Evolutionary conservation across 2,888 invertebrate genomes (phyloP).

Genomic region (Tipula confusa): DNA sequence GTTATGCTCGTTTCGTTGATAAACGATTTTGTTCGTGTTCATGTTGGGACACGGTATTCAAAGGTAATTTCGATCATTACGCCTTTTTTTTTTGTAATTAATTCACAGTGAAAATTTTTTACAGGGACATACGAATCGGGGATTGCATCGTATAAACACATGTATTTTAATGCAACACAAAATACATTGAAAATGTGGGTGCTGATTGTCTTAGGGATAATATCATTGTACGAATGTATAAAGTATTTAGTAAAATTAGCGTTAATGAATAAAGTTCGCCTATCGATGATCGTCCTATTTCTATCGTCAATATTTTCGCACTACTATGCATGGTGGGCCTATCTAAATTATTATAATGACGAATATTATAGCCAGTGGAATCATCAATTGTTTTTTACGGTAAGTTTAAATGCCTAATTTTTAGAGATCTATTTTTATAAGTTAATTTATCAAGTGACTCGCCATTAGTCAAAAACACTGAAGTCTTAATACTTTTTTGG

Average conservation of each 20-base stretch:
- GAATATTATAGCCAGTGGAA: slow-evolving; percentile 67
- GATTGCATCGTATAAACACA: slow-evolving; percentile 64
- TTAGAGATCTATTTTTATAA: no score
- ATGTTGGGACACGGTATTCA: slow-evolving; percentile 74
- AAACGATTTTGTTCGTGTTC: slow-evolving; percentile 63
- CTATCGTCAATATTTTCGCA: slow-evolving; percentile 60
- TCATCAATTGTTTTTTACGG: slow-evolving; percentile 62
- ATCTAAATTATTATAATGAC: slow-evolving; percentile 67
- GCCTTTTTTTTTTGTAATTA: no score
- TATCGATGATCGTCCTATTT: slow-evolving; percentile 61
- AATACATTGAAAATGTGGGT: slow-evolving; percentile 65
- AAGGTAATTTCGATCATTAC: slow-evolving; percentile 58
- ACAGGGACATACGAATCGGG: slow-evolving; percentile 64
- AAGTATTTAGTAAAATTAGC: slow-evolving; percentile 55
- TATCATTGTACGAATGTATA: slow-evolving; percentile 59
- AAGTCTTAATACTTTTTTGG: no score
- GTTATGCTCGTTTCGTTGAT: slow-evolving; percentile 62
- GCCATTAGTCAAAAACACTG: no score
- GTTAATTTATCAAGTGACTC: no score
- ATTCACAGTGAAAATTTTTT: slow-evolving; percentile 14
- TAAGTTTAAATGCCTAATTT: slow-evolving; percentile 42
- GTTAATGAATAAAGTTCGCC: slow-evolving; percentile 53
- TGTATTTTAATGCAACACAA: slow-evolving; percentile 64
- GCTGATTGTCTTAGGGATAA: slow-evolving; percentile 55
- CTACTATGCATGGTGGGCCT: slow-evolving; percentile 67